A percentile compares a stretch with the other conserved stretches of the same genome.
These are phyloP conservation scores for Melanotaenia duboulayi DNA, from an alignment of 2,113 vertebrate genomes.

Conservation along the genomic window DNA sequence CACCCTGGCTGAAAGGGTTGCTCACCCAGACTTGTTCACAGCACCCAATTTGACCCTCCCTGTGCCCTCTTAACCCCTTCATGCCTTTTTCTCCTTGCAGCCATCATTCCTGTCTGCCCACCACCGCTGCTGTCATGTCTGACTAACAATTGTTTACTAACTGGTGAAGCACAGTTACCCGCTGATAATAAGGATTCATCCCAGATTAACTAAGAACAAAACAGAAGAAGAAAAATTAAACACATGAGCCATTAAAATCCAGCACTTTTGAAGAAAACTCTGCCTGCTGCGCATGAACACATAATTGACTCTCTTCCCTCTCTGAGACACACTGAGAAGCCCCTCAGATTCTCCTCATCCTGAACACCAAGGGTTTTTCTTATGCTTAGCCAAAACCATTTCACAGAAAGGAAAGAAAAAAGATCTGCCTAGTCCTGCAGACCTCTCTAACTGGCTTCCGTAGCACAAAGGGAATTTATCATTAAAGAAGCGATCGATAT, in stretches of 20 bases:
- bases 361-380: slow-evolving; percentile 40
- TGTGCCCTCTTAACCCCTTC: slow-evolving; percentile 58
- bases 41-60: slow-evolving; percentile 49
- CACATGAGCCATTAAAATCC: not conserved
- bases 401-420: slow-evolving; percentile 30
- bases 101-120: slow-evolving; percentile 8
- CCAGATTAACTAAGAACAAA: slow-evolving; percentile 3
- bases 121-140: slow-evolving; percentile 21
- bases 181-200: slow-evolving; percentile 17
- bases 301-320: slow-evolving; percentile 33
- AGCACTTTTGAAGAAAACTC: not conserved
- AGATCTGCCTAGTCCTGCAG: slow-evolving; percentile 45
- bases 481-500: slow-evolving; percentile 79
- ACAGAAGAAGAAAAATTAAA: not conserved
- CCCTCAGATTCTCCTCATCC: slow-evolving; percentile 24
- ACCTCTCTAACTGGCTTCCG: slow-evolving; percentile 63
- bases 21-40: slow-evolving; percentile 62
- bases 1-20: slow-evolving; percentile 70
- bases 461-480: slow-evolving; percentile 81
- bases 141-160: slow-evolving; percentile 22
- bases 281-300: slow-evolving; percentile 26
- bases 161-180: not conserved
- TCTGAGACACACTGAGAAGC: slow-evolving; percentile 2
- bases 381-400: slow-evolving; percentile 42
- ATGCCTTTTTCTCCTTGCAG: slow-evolving; percentile 22